These are phyloP conservation scores for Tyrannus savana DNA, from an alignment of 2,113 vertebrate species.

Conservation along the genomic window DNA sequence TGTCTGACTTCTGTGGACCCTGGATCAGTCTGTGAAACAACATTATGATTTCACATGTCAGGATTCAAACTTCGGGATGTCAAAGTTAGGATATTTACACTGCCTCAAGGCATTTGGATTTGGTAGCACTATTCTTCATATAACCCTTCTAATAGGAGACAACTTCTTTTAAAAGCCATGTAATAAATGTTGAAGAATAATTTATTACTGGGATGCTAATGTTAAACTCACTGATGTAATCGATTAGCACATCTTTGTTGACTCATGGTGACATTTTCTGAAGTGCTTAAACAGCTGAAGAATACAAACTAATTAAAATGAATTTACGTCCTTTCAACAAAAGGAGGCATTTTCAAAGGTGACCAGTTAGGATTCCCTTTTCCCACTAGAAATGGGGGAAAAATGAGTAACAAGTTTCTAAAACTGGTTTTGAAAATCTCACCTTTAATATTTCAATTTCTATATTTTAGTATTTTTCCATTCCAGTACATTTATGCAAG, in stretches of 20 bases:
- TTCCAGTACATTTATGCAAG: background rate
- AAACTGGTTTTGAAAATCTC: slow-evolving; percentile 2
- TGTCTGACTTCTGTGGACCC: background rate
- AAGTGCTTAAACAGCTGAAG: background rate
- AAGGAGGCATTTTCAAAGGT: background rate
- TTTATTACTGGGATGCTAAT: background rate
- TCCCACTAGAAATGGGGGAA: background rate
- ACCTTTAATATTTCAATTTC: background rate
- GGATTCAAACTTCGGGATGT: background rate
- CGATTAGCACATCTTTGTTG: slow-evolving; percentile 31
- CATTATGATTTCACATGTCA: background rate
- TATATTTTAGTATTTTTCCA: background rate
- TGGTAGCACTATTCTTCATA: background rate
- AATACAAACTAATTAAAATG: background rate
- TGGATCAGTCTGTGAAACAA: background rate
- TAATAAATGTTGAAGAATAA: background rate
- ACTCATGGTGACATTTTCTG: slow-evolving; percentile 41
- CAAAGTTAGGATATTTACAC: background rate
- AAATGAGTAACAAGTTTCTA: background rate
- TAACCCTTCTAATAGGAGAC: background rate
- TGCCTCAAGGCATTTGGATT: background rate
- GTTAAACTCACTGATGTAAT: slow-evolving; percentile 22
- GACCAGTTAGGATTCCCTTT: background rate
- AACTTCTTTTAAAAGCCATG: background rate
- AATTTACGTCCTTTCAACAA: background rate